Evolutionary conservation across 2,888 invertebrate genomes (phyloP).

Genomic region (Digitonthophagus gazella): DNA sequence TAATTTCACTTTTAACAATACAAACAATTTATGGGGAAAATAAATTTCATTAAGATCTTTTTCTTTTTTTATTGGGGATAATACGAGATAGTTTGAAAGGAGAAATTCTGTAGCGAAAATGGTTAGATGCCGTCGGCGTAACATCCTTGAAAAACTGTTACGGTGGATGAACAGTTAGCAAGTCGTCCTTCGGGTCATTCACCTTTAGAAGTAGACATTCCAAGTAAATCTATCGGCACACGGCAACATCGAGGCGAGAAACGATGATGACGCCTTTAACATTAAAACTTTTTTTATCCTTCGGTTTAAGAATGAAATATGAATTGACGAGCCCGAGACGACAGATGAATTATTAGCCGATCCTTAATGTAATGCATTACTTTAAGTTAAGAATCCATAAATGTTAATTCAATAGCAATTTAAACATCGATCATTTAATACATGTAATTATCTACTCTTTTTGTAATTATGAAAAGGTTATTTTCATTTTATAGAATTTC

Average conservation of each 20-base stretch:
- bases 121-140: background rate
- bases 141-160: background rate
- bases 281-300: background rate
- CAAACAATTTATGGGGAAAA: too few species aligned
- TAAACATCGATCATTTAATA: too few species aligned
- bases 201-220: background rate
- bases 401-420: background rate
- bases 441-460: too few species aligned
- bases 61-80: background rate
- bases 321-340: background rate
- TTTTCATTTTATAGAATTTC: too few species aligned
- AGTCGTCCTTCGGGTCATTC: background rate
- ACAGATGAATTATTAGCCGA: background rate
- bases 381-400: background rate
- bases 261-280: background rate
- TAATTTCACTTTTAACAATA: background rate
- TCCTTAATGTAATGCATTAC: background rate
- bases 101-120: background rate
- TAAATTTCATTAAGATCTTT: background rate
- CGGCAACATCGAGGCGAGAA: background rate
- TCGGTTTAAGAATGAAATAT: background rate
- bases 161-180: background rate
- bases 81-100: background rate
- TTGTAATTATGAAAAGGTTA: too few species aligned
- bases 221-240: background rate